Evolutionary conservation across 2,113 vertebrate species (phyloP).

Genomic region (Poeciliopsis occidentalis): DNA sequence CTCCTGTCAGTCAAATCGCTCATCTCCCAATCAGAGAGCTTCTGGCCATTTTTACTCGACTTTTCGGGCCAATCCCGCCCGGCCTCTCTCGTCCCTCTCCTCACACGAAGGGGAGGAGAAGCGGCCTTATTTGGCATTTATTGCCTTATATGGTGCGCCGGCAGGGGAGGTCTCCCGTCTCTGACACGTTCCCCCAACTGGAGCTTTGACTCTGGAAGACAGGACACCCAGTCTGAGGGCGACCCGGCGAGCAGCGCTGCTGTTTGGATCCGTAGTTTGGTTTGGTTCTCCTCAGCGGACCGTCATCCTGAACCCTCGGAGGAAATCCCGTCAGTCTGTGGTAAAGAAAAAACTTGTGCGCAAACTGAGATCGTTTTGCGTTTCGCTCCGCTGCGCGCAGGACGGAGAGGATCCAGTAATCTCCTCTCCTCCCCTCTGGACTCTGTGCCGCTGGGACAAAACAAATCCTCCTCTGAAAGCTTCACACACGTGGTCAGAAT

Average conservation of each 20-base stretch:
- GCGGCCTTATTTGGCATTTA: slow-evolving; percentile 71
- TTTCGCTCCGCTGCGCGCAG: slow-evolving; percentile 18
- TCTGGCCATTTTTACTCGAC: slow-evolving; percentile 29
- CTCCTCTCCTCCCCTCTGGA: slow-evolving; percentile 9
- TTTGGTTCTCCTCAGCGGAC: not conserved
- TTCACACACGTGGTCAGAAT: slow-evolving; percentile 24
- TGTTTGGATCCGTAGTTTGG: slow-evolving; percentile 6
- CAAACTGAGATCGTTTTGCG: slow-evolving; percentile 26
- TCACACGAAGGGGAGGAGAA: slow-evolving; percentile 33
- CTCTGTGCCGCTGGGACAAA: slow-evolving; percentile 32
- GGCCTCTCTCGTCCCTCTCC: not conserved
- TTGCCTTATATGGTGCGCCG: slow-evolving; percentile 74
- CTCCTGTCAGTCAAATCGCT: slow-evolving; percentile 52
- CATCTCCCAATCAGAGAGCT: slow-evolving; percentile 57
- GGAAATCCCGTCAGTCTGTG: slow-evolving; percentile 13
- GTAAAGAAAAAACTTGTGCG: slow-evolving; percentile 2
- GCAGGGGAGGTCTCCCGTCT: slow-evolving; percentile 60
- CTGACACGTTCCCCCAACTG: slow-evolving; percentile 80
- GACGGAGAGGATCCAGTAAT: slow-evolving; percentile 26
- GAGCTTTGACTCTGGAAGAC: slow-evolving; percentile 59
- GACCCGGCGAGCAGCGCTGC: slow-evolving; percentile 37
- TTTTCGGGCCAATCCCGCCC: slow-evolving; percentile 62
- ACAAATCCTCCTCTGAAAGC: not conserved
- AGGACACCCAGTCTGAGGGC: slow-evolving; percentile 56
- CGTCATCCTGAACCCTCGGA: not conserved